Evolutionary conservation across 2,797 vertebrate genomes (phyloP).

Genomic region (Sebastes matsubarae): DNA sequence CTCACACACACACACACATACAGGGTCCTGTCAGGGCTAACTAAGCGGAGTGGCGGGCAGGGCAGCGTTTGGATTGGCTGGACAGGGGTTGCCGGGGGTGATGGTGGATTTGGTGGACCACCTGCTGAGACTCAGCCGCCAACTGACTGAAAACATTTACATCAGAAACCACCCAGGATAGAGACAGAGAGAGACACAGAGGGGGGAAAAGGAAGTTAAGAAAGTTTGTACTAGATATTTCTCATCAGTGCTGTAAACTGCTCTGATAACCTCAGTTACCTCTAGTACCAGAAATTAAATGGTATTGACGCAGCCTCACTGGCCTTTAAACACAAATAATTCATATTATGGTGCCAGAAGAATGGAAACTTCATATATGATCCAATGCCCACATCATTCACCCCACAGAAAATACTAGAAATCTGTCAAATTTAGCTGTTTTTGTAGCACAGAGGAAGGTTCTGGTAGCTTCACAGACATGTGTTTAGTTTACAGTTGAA

Average conservation of each 20-base stretch:
- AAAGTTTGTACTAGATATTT: not conserved
- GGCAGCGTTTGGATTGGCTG: slow-evolving; percentile 74
- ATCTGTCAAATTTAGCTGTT: not conserved
- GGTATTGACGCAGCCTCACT: not conserved
- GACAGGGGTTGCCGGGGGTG: slow-evolving; percentile 85
- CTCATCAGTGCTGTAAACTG: not conserved
- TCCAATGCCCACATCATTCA: not conserved
- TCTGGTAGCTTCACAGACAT: too few species aligned
- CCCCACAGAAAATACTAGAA: not conserved
- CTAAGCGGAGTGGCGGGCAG: slow-evolving; percentile 66
- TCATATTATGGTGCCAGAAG: accelerated
- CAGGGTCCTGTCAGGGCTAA: slow-evolving; percentile 68
- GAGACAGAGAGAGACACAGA: slow-evolving; percentile 36
- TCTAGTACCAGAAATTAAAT: not conserved
- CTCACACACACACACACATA: not conserved
- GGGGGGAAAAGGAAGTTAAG: not conserved
- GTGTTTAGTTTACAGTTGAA: too few species aligned
- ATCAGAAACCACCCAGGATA: slow-evolving; percentile 93
- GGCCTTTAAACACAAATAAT: not conserved
- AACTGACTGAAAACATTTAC: slow-evolving; percentile 99
- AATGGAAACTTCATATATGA: not conserved
- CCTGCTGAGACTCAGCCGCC: slow-evolving; percentile 94
- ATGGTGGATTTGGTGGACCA: slow-evolving; percentile 98
- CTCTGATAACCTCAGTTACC: not conserved
- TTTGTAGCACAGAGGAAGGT: not conserved